Base-by-base conservation (phyloP, 2,113 vertebrate genomes). In the Brachyhypopomus gauderio region DNA sequence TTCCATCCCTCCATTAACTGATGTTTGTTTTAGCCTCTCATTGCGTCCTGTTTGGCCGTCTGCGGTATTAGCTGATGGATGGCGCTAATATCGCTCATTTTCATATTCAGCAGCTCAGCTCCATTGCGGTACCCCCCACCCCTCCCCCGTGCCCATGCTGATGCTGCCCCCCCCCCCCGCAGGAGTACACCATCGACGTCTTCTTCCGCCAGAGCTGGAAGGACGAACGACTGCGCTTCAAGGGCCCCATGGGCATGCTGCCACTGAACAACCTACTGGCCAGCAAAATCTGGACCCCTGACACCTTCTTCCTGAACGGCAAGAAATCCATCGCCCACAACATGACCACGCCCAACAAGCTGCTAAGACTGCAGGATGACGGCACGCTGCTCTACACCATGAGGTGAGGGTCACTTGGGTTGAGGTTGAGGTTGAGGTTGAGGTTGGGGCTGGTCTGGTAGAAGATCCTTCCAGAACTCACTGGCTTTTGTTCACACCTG, bases 161-260 rank as follows among this genome's bases (percentile, higher is more conserved):
- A 16, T 16, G 16, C 69, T 30, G 27, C 20, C 34, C 27, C 23
- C 45, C 45, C 86, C 82, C 85, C 41, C 83, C n/a, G 23, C 74
- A 99, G 98, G 97, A 99, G 78, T 99, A 99, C 79, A 99, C 97
- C 2, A 98, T 99, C 0, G 98, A 99, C 0, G 96, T 99, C 72
- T 99, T 99, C 85, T 99, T 99, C 87, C 95, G 98, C n/a, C 98
- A 99, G 89, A 99, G 96, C 90, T 99, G 98, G 98, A 97, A 98
- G 27, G 98, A 99, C 0, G 97, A 99, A 85, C 89, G 98, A 23
- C 92, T 99, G 55, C 92, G 95, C 63, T 99, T 98, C 52, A 95
- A 98, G 87, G 98, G 97, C 2, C 97, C 98, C 0, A 98, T 99
- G 96, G 94, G 96, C 84, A 96, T 95, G 72, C 94, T 99, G 1